Evolutionary conservation across 2,113 vertebrate genomes (phyloP).

Genomic region (Dicrurus megarhynchus): DNA sequence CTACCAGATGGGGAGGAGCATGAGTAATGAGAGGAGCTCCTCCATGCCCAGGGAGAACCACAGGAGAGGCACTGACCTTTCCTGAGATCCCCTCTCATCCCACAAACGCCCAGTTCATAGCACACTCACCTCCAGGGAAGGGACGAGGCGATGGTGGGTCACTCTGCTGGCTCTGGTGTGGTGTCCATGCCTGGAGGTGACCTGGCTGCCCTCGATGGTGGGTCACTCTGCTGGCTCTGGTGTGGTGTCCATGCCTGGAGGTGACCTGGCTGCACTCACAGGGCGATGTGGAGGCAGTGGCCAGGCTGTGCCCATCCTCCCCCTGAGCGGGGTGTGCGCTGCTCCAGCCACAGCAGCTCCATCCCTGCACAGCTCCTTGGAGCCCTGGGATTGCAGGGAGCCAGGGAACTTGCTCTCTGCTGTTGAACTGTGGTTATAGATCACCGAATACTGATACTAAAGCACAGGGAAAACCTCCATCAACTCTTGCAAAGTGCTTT

Average conservation of each 20-base stretch:
- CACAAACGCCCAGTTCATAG: accelerated
- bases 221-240: no score
- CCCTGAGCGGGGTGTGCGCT: accelerated
- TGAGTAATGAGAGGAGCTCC: neutral
- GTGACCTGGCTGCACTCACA: neutral
- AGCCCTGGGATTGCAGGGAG: neutral
- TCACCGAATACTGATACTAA: neutral
- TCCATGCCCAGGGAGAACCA: neutral
- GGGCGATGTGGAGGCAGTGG: accelerated
- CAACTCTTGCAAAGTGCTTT: neutral
- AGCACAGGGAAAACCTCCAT: neutral
- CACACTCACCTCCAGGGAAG: neutral
- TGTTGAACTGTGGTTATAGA: neutral
- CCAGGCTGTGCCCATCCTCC: neutral
- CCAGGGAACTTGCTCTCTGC: neutral
- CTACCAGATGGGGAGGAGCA: neutral
- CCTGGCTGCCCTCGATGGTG: accelerated
- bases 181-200: neutral
- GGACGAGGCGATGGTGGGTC: accelerated
- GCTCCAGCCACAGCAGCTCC: neutral
- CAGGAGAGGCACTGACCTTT: neutral
- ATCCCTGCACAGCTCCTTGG: accelerated
- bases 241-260: neutral
- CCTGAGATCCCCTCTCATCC: neutral
- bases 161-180: neutral